Base-by-base conservation (phyloP, 2,797 vertebrate species). In the Anguilla anguilla region DNA sequence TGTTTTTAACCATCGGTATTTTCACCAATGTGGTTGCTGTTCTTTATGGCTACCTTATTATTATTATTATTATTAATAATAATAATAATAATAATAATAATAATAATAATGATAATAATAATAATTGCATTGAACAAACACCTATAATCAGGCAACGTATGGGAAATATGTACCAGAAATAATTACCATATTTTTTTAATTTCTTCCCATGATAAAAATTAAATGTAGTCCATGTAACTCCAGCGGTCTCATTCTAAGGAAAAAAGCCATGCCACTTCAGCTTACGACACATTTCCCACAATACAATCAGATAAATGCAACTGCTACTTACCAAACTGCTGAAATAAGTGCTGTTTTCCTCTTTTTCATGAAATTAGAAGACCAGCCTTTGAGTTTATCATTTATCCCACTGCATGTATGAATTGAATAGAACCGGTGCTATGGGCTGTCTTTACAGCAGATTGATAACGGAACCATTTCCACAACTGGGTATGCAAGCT, bases 361-460 rank as follows among this genome's bases (percentile, higher is more conserved):
- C 43, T 93, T 95, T 93, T 94, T 93, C 93, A 94, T 95, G 69
- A 93, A 95, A 92, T 91, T 88, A 88, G 86, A 88, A 35, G 79
- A 86, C 46, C 87, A 95, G 94, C 93, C 91, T 95, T 93, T 69
- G 79, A 83, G 86, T 57, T 83, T 84, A 39, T 55, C 86, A 88
- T 92, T 53, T 89, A 49, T 91, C 90, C 89, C 88, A 86, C 35
- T 79, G 31, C 17, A 28, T 49, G 43, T 64, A 82, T 85, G 85
- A 86, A 86, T 57, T 22, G 83, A 28, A 39, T 74, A 85, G 83
- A 28, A 81, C 39, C 61, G 77, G 61, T 86, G 61, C 57, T 64
- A 88, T 74, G 39, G 87, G 83, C 81, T 86, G 74, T 84, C 67
- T 89, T 53, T 67, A 88, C 89, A 85, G 19, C 83, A 67, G 39